Evolutionary conservation across 2,888 invertebrate genomes (phyloP).

Genomic region (Sinotaia quadrata): DNA sequence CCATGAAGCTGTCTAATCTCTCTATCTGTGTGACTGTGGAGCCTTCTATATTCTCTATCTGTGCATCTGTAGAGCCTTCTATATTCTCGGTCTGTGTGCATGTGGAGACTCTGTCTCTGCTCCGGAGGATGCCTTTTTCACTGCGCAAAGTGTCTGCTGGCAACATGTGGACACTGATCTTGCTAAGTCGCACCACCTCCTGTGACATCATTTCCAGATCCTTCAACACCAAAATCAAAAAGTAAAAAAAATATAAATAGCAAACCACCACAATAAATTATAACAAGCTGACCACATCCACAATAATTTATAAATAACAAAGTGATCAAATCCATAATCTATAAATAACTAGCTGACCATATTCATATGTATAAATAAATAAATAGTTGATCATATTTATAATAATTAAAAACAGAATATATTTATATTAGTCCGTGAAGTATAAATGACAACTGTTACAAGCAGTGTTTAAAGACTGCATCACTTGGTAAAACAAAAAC

Average conservation of each 20-base stretch:
- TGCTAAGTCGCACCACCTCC: slow-evolving; percentile 62
- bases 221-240: slow-evolving; percentile 45
- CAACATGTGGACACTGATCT: slow-evolving; percentile 13
- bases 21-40: too few species aligned
- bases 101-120: too few species aligned
- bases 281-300: neutral
- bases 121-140: neutral
- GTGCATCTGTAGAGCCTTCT: too few species aligned
- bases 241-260: neutral
- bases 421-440: too few species aligned
- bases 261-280: neutral
- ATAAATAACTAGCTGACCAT: neutral
- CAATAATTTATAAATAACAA: neutral
- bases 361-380: neutral
- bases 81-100: too few species aligned
- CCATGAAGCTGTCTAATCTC: too few species aligned
- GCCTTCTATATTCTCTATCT: too few species aligned
- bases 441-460: too few species aligned
- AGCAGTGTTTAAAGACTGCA: too few species aligned
- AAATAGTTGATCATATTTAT: neutral
- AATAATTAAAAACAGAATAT: too few species aligned
- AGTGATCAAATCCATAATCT: neutral
- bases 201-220: slow-evolving; percentile 63
- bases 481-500: too few species aligned
- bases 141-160: neutral